Conservation (phyloP, 2,797 vertebrate genomes). For the Enteromius radiatus region DNA sequence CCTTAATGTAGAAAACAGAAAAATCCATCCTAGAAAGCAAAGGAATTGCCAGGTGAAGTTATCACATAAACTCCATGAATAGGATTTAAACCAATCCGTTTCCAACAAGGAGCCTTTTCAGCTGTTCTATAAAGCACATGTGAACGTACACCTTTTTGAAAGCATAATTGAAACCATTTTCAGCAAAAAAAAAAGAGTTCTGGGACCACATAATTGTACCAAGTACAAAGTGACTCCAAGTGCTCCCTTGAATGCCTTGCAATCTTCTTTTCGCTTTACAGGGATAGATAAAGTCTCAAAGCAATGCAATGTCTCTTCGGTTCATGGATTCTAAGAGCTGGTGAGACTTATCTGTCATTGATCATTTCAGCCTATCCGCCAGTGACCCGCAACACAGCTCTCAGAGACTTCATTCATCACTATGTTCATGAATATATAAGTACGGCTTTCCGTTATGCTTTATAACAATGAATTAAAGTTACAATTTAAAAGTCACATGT, state of each 20-base stretch:
- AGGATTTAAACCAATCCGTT: background rate
- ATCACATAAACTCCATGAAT: background rate
- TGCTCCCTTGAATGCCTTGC: conserved; percentile 4
- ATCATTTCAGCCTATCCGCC: background rate
- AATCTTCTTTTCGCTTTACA: conserved; percentile 4
- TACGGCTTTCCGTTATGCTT: background rate
- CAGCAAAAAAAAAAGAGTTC: background rate
- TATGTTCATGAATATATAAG: background rate
- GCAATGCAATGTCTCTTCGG: background rate
- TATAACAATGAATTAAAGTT: background rate
- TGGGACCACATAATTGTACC: background rate
- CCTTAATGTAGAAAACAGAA: background rate
- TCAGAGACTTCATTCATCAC: background rate
- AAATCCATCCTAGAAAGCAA: background rate
- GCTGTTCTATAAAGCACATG: background rate
- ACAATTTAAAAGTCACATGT: background rate
- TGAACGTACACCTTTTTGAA: background rate
- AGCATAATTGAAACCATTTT: background rate
- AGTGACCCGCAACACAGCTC: conserved; percentile 3
- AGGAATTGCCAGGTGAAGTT: background rate
- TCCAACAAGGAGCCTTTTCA: background rate
- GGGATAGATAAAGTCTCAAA: conserved; percentile 18
- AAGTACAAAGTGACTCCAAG: conserved; percentile 9
- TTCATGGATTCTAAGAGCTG: conserved; percentile 26
- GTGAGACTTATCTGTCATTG: conserved; percentile 20